Base-by-base conservation (phyloP, 2,797 vertebrate genomes). In the Aphelocoma californica region DNA sequence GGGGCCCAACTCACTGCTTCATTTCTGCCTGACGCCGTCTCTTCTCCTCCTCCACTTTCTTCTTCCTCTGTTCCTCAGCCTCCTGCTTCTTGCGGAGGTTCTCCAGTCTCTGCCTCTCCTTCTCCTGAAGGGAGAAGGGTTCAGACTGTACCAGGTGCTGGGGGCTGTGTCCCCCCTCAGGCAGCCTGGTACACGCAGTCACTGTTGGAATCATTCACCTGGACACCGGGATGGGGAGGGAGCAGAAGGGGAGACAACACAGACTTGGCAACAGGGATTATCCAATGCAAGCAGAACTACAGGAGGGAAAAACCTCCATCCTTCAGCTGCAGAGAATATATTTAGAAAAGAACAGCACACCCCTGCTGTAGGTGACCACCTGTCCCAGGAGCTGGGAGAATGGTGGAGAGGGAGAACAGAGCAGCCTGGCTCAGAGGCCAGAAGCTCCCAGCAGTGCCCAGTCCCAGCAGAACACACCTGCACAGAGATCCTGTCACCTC, bases 1-100 rank as follows among this genome's bases (percentile, higher is more conserved):
- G 15, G 7, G 25, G 45, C 6, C 29, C 18, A 50, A 97, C 98
- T 96, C 87, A 99, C 99, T 98, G 98, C 97, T 98, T 99, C 61
- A 98, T 97, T 86, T 99, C 99, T 20, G 99, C 99, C 71, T 98
- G 98, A 60, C 99, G 98, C 65, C 87, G 98, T 67, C 96, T 98
- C 97, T 98, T 99, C 40, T 99, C 99, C 86, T 99, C 99, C 90
- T 99, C 99, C 95, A 99, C 98, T 93, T 99, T 99, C 97, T 97
- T 98, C 84, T 98, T 98, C 65, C 99, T 98, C 75, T 99, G 98
- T 28, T 98, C 98, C 96, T 99, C 99, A 5, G 98, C 99, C 92
- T 99, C 99, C 91, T 98, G 98, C 95, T 99, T 99, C 97, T 98
- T 99, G 91, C 98, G 98, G 34, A 99, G 98, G 45, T 97, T 98